Evolutionary conservation across 2,113 vertebrate species (phyloP).

Genomic region (Tetrao urogallus): DNA sequence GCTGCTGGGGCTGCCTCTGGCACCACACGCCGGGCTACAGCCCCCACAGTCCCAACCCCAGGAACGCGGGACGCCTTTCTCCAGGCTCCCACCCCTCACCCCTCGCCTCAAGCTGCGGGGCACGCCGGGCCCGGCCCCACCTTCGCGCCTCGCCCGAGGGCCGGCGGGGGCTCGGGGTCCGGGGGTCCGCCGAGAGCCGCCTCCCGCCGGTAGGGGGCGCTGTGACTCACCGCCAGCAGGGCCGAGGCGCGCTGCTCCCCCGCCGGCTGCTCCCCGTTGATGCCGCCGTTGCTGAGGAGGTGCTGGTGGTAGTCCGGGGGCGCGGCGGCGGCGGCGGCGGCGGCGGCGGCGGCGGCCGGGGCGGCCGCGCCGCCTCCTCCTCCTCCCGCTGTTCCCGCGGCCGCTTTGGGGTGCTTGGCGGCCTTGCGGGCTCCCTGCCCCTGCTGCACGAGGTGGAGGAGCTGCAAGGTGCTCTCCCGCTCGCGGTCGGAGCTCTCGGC

Average conservation of each 20-base stretch:
- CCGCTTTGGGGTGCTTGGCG: slow-evolving; percentile 80
- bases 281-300: slow-evolving; percentile 72
- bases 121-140: neutral
- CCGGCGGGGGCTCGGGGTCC: neutral
- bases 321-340: slow-evolving; percentile 62
- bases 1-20: too few species aligned
- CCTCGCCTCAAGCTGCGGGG: too few species aligned
- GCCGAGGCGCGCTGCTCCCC: slow-evolving; percentile 86
- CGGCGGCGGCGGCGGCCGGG: slow-evolving; percentile 16
- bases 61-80: neutral
- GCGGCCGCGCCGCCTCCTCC: neutral
- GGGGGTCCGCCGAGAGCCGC: neutral
- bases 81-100: too few species aligned
- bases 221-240: slow-evolving; percentile 89
- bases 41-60: too few species aligned
- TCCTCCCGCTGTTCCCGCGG: slow-evolving; percentile 23
- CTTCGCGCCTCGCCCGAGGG: neutral
- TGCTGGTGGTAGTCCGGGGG: slow-evolving; percentile 75
- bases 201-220: slow-evolving; percentile 11
- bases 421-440: slow-evolving; percentile 83
- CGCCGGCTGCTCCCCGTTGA: slow-evolving; percentile 82
- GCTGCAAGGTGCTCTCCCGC: slow-evolving; percentile 90
- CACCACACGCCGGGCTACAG: neutral
- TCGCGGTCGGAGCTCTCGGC: slow-evolving; percentile 91
- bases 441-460: slow-evolving; percentile 91